These are phyloP conservation scores for Chaenodraco wilsoni DNA, from an alignment of 2,797 vertebrate genomes.

Conservation along the genomic window DNA sequence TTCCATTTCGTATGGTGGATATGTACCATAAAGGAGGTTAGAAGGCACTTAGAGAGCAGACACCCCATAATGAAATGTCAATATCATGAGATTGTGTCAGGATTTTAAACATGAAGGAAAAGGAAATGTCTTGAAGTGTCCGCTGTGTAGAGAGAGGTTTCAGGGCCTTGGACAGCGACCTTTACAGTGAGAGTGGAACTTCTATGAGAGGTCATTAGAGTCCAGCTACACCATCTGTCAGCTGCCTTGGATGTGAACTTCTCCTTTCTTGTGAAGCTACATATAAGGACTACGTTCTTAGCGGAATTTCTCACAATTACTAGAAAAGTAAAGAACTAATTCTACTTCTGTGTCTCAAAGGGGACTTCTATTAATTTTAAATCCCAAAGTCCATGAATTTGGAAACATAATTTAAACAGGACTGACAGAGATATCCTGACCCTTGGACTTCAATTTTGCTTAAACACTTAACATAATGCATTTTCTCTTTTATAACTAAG, in stretches of 20 bases:
- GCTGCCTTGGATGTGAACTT: conserved; percentile 12
- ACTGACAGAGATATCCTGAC: not conserved
- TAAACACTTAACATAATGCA: not conserved
- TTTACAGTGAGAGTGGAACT: conserved; percentile 1
- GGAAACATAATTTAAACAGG: not conserved
- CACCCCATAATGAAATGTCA: not conserved
- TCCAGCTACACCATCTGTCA: conserved; percentile 8
- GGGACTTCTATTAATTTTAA: not conserved
- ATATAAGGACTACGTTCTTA: not conserved
- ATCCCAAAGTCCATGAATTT: not conserved
- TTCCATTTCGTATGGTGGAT: not conserved
- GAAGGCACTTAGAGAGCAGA: too few species aligned
- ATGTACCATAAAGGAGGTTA: not conserved
- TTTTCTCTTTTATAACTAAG: not conserved
- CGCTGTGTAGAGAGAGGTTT: not conserved
- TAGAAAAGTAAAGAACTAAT: not conserved
- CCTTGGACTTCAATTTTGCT: not conserved
- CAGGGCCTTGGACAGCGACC: conserved; percentile 20
- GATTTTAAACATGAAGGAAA: conserved; percentile 3
- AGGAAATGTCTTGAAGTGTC: not conserved
- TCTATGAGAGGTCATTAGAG: conserved; percentile 15
- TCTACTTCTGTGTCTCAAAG: too few species aligned
- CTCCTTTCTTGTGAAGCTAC: conserved; percentile 14
- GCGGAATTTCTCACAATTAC: too few species aligned
- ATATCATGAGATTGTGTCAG: not conserved